phyloP scores from a whole-genome alignment of 2,888 invertebrate species.

The Pseudococcus jackbeardsleyi region DNA sequence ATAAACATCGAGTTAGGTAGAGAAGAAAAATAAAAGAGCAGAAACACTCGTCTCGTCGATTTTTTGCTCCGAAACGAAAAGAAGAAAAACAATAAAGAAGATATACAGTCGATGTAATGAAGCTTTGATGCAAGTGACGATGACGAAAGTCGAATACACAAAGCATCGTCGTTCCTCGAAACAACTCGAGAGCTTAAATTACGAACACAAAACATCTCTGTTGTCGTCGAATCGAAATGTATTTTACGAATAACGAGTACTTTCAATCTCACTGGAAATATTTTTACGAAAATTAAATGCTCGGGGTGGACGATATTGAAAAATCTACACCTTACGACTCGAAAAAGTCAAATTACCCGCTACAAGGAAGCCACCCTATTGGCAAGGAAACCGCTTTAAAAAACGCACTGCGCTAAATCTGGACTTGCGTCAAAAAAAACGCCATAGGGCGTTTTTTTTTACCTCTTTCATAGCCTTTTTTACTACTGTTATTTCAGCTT shows the following conservation, averaged over 20 bases:
- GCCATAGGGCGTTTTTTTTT: no score
- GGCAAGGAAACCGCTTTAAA: no score
- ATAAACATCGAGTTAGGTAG: not conserved
- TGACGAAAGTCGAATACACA: conserved; percentile 8
- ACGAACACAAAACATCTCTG: not conserved
- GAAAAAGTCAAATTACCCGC: not conserved
- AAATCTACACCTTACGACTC: not conserved
- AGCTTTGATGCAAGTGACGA: not conserved
- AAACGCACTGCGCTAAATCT: no score
- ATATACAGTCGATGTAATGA: not conserved
- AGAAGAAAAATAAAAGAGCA: not conserved
- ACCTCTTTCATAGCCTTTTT: no score
- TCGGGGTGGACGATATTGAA: not conserved
- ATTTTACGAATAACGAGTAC: not conserved
- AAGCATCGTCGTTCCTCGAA: not conserved
- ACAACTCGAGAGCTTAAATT: not conserved
- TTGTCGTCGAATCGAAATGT: not conserved
- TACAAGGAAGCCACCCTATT: not conserved
- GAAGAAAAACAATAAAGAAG: not conserved
- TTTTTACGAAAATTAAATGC: not conserved
- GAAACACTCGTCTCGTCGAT: not conserved
- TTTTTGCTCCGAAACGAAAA: not conserved
- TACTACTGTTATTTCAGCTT: no score
- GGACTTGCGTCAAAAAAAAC: no score
- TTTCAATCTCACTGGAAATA: not conserved